Percentiles rank a stretch among this genome's conserved stretches.
Evolutionary conservation across 2,888 invertebrate species (phyloP).

Genomic region (Smittia sp.): DNA sequence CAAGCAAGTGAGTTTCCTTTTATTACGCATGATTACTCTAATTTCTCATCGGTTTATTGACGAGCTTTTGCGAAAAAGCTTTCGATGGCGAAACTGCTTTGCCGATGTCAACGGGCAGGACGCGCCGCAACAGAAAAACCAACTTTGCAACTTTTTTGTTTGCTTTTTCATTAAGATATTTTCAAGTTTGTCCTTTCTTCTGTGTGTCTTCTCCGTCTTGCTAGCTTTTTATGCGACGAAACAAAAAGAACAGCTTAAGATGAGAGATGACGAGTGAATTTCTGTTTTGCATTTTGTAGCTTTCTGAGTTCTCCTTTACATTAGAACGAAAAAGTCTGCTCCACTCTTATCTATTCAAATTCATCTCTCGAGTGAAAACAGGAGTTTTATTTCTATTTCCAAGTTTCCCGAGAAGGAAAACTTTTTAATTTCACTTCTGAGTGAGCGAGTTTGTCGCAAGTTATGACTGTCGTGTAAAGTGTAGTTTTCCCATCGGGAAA

Average conservation of each 20-base stretch:
- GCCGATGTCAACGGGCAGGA: background rate
- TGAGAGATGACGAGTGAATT: background rate
- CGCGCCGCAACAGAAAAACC: no score
- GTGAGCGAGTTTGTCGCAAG: no score
- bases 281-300: background rate
- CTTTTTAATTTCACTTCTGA: no score
- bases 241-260: background rate
- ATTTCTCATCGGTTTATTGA: background rate
- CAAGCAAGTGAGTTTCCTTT: constrained; percentile 28
- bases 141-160: background rate
- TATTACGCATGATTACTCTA: background rate
- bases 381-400: no score
- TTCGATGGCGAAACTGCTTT: background rate
- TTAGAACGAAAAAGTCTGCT: no score
- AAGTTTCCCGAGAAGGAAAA: no score
- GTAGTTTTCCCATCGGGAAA: no score
- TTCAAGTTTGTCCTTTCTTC: background rate
- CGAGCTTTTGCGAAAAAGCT: background rate
- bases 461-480: no score
- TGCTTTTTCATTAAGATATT: background rate
- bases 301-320: background rate
- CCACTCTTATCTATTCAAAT: no score
- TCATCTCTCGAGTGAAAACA: no score
- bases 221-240: background rate
- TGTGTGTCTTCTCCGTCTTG: background rate